Evolutionary conservation across 2,888 invertebrate species (phyloP).

Genomic region (Onchidella celtica): DNA sequence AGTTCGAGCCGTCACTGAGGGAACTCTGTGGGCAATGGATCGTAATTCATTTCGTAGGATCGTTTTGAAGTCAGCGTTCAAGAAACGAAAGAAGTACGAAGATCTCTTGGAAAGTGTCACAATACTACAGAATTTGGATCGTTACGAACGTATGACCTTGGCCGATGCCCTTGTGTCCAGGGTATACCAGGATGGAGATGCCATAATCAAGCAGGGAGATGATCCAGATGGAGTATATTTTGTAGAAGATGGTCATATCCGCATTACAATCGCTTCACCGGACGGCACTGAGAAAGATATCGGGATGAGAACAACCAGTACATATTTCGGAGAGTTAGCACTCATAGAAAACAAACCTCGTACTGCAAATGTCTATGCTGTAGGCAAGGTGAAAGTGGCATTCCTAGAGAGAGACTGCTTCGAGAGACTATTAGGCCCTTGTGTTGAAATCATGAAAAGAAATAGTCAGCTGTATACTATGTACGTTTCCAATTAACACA

Average conservation of each 20-base stretch:
- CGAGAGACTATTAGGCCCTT: constrained; percentile 96
- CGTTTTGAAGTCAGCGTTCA: constrained; percentile 79
- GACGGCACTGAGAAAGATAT: constrained; percentile 87
- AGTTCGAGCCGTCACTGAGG: constrained; percentile 72
- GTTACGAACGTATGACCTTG: constrained; percentile 79
- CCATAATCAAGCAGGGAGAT: constrained; percentile 78
- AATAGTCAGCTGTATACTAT: constrained; percentile 77
- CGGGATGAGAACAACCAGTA: constrained; percentile 84
- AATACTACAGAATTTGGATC: constrained; percentile 76
- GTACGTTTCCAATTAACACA: constrained; percentile 58
- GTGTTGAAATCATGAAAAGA: constrained; percentile 99
- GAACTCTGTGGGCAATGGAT: constrained; percentile 80
- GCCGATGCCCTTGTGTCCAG: constrained; percentile 78
- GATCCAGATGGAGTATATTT: constrained; percentile 80
- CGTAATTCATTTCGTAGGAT: constrained; percentile 78
- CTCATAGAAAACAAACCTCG: constrained; percentile 97
- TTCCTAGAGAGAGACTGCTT: constrained; percentile 98
- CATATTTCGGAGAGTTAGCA: constrained; percentile 97
- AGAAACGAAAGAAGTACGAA: constrained; percentile 79
- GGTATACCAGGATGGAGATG: constrained; percentile 71
- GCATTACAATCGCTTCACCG: constrained; percentile 88
- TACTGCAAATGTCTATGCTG: constrained; percentile 89
- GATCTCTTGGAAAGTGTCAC: constrained; percentile 77
- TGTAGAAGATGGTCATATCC: constrained; percentile 88
- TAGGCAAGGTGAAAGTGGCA: constrained; percentile 93